Base-by-base conservation (phyloP, 1,140 invertebrate genomes). In the Drosophila tristis region DNA sequence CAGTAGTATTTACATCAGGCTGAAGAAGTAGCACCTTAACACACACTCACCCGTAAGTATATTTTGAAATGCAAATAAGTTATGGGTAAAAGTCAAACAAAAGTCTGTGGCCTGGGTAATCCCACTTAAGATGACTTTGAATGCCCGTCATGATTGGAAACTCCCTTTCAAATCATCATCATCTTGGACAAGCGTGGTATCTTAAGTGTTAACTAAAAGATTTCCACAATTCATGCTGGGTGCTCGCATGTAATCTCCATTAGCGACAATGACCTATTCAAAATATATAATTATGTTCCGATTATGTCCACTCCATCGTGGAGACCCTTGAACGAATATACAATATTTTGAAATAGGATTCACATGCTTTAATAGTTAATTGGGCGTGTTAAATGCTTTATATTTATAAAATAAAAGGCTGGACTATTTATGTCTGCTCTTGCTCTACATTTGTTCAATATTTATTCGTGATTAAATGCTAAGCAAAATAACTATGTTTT, bases 201-300 rank as follows among this genome's bases (percentile, higher is more conserved):
- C 66, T 57, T 57, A 70, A 57, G 57, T 50, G 26, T 58, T 70
- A 31, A 50, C 66, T 43, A 68, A 50, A 20, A 23, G 11, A 42
- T 70, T 58, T 70, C 13, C 58, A 58, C 64, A 8, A 5, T 70
- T 58, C 66, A 70, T 43, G 64, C 35, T 45, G 29, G 7, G 35
- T 43, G 20, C 20, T 20, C 20, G 20, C 2, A 58, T 70, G 64
- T 70, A 70, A 70, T 68, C 29, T 48, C 64, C 68, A 70, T 70
- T 70, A 70, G 45, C 57, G 66, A 70, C 66, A 70, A 70, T 70
- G 66, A 70, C 64, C 26, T 43, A 68, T 8, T 44, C n/a, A 31
- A 68, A 70, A 70, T 43, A 5, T 39, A 25, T 58, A 42, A 58
- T 70, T 70, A 70, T 70, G 66, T 47, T 49, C 26, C 66, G 70